Base-by-base conservation (phyloP, 2,113 vertebrate species). In the Platycercus adscitus region DNA sequence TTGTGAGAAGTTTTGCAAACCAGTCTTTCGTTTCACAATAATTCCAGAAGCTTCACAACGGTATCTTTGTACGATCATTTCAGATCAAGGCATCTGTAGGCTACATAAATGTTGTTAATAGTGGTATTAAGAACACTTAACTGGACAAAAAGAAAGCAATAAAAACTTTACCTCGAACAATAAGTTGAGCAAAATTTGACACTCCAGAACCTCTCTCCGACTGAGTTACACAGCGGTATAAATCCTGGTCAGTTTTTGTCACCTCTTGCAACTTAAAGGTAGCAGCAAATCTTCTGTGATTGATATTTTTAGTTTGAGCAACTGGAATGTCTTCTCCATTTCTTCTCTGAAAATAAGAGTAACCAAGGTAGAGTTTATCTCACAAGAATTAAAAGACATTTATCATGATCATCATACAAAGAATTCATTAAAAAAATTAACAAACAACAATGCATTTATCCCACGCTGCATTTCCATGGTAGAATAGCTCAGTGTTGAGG, bases 321-420 rank as follows among this genome's bases (percentile, higher is more conserved):
- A 99, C 99, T 6, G 99, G 99, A 83, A 99, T 99, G 94, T 99
- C 99, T 97, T 99, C 99, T 69, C 99, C 99, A 53, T 99, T 99
- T 84, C 99, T 98, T 95, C 98, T 98, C 99, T 99, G 96, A 61
- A 96, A 95, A 92, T 6, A 93, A 94, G 23, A 94, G 61, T 91
- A 97, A 95, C 5, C 91, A 95, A 81, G 29, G 56, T 65, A 96
- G 63, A 97, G 71, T 92, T 95, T 95, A 92, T 23, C 24, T 50
- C 5, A 1, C 61, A 61, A 86, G 35, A 81, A 75, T 47, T 50
- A 68, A 29, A 25, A 71, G 28, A 24, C 31, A 68, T 77, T 86
- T 79, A 52, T 58, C 50, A 49, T 25, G 33, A 46, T 60, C 20
- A 53, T 47, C 28, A 17, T 43, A 69, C 35, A 86, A 75, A 50